Evolutionary conservation across 2,113 vertebrate species (phyloP).

Genomic region (Microcebus lehilahytsara): DNA sequence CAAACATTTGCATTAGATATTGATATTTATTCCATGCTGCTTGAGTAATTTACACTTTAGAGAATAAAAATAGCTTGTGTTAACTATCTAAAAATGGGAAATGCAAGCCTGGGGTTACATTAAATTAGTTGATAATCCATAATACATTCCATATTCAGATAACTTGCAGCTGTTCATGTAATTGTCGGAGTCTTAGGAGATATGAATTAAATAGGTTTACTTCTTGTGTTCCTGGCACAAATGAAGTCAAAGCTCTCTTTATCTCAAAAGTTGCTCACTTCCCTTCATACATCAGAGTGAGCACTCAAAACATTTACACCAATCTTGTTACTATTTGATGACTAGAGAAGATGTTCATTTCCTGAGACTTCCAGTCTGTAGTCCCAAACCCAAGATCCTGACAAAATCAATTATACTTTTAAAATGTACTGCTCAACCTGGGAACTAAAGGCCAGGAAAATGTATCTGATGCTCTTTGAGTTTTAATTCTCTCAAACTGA

Average conservation of each 20-base stretch:
- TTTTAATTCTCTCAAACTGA: slow-evolving; percentile 54
- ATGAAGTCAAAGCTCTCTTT: not conserved
- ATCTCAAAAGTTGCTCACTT: slow-evolving; percentile 3
- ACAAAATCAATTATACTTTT: slow-evolving; percentile 48
- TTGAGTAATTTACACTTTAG: not conserved
- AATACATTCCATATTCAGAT: not conserved
- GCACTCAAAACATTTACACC: not conserved
- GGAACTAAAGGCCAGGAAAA: slow-evolving; percentile 49
- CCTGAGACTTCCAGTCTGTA: not conserved
- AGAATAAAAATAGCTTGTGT: slow-evolving; percentile 18
- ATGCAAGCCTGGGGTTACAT: not conserved
- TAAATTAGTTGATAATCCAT: not conserved
- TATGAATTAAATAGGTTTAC: not conserved
- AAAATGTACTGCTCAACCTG: slow-evolving; percentile 44
- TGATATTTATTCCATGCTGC: not conserved
- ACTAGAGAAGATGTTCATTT: slow-evolving; percentile 42
- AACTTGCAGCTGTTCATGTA: slow-evolving; percentile 9
- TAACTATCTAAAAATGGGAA: slow-evolving; percentile 18
- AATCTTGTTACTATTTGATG: slow-evolving; percentile 10
- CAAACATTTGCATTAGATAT: not conserved
- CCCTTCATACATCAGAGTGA: not conserved
- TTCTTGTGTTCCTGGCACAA: not conserved
- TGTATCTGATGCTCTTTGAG: slow-evolving; percentile 7
- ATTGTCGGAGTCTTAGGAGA: not conserved
- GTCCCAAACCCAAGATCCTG: slow-evolving; percentile 46